Base-by-base conservation (phyloP, 1,140 invertebrate genomes). In the Polypedilum vanderplanki region DNA sequence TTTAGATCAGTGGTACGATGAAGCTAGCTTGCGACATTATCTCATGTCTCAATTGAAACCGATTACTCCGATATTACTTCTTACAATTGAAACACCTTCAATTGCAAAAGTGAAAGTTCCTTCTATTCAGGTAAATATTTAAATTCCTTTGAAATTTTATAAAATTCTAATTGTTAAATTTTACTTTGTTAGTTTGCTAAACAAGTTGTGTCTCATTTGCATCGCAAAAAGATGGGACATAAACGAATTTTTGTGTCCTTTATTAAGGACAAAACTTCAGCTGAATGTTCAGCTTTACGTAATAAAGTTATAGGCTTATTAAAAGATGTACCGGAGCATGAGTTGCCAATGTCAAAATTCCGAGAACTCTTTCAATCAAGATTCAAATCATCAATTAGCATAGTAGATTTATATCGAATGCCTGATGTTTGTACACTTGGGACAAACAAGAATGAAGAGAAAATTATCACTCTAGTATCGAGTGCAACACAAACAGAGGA, bases 321-420 rank as follows among this genome's bases (percentile, higher is more conserved):
- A 20, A 81, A 86, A 79, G 90, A 94, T 80, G 90, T 93, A 46
- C 92, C 93, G 67, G 88, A 88, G 1, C 87, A 91, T 79, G 87
- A 87, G 77, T 83, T 96, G 76, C 92, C 92, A 2, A 85, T 96
- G 40, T 94, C 94, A 80, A 93, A 93, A 82, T 94, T 96, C 78
- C 88, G 93, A 75, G 91, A 95, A 82, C 85, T 94, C 77, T 93
- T 92, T 81, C 93, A 95, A 82, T 90, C 89, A 78, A 88, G 93
- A 75, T 95, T 90, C 79, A 88, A 92, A 81, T 88, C 89, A 67
- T 89, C 90, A 0, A 88, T 94, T 18, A 90, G 90, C 77, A 87
- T 94, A 0, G 90, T 92, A 1, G 93, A 95, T 78, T 83, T 96
- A 74, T 92, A 92, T 79, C 90, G 91, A 80, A 87, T 94, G 85